Conservation (phyloP, 2,113 vertebrate species). For the Coracopsis vasa region DNA sequence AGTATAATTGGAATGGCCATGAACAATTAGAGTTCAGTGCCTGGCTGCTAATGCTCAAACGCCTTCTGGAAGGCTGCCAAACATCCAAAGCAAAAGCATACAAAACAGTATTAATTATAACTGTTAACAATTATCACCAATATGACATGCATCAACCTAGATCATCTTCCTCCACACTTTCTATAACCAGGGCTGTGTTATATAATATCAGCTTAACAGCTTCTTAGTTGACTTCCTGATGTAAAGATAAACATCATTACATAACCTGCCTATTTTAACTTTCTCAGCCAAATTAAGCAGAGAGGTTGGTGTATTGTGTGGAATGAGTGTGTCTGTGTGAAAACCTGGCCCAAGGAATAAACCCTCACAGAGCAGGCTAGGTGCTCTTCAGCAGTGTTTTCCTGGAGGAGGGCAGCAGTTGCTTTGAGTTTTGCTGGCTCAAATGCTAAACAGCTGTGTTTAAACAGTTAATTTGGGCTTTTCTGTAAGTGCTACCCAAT, state of each 20-base stretch:
- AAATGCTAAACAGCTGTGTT: background rate
- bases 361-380: fast-evolving
- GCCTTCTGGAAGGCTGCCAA: background rate
- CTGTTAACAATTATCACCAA: background rate
- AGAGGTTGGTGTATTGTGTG: background rate
- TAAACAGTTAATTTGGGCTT: background rate
- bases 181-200: constrained; percentile 34
- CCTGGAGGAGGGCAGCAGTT: background rate
- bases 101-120: background rate
- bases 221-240: constrained; percentile 61
- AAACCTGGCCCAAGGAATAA: background rate
- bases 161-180: constrained; percentile 51
- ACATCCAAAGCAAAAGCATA: background rate
- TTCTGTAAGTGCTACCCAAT: background rate
- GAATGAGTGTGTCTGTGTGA: background rate
- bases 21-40: background rate
- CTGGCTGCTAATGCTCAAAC: background rate
- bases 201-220: constrained; percentile 59
- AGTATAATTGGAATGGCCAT: background rate
- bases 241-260: constrained; percentile 65
- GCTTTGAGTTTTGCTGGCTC: background rate
- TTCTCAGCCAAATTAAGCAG: constrained; percentile 40
- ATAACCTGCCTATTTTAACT: constrained; percentile 54
- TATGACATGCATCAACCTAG: background rate
- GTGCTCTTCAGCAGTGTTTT: background rate